phyloP scores from a whole-genome alignment of 2,797 vertebrate genomes.

The Sciurus carolinensis region DNA sequence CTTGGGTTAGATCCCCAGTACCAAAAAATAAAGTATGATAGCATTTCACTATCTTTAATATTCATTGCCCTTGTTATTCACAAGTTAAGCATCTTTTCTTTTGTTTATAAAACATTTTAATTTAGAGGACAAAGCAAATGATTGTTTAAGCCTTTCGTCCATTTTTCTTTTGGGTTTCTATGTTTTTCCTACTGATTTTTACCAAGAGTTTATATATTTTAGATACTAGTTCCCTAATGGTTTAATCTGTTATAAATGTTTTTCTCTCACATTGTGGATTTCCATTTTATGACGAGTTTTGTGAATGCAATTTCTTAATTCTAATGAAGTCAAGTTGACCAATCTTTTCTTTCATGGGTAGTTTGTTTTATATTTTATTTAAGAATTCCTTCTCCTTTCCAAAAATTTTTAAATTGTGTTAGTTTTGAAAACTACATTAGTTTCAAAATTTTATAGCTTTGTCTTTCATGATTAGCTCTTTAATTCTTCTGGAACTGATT shows the following conservation, averaged over 20 bases:
- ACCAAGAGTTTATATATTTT: slow-evolving; percentile 5
- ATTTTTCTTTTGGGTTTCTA: background rate
- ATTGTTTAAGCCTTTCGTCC: background rate
- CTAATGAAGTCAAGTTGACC: background rate
- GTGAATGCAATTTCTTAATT: slow-evolving; percentile 4
- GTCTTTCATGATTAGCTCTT: background rate
- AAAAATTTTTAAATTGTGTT: background rate
- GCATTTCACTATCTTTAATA: background rate
- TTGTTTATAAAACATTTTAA: background rate
- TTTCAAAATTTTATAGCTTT: background rate
- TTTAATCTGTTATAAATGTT: slow-evolving; percentile 15
- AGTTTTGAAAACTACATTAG: background rate
- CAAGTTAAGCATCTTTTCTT: background rate
- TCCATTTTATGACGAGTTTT: background rate
- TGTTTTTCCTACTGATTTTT: slow-evolving; percentile 13
- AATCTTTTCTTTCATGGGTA: background rate
- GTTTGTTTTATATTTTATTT: slow-evolving; percentile 33
- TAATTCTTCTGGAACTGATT: background rate
- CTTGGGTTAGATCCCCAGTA: too few species aligned
- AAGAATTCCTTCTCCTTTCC: background rate
- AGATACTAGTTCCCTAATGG: background rate
- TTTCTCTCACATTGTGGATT: background rate
- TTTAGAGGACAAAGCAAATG: background rate
- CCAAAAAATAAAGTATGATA: too few species aligned
- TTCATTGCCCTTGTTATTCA: background rate